Base-by-base conservation (phyloP, 1,140 invertebrate genomes). In the Agraylea sexmaculata region DNA sequence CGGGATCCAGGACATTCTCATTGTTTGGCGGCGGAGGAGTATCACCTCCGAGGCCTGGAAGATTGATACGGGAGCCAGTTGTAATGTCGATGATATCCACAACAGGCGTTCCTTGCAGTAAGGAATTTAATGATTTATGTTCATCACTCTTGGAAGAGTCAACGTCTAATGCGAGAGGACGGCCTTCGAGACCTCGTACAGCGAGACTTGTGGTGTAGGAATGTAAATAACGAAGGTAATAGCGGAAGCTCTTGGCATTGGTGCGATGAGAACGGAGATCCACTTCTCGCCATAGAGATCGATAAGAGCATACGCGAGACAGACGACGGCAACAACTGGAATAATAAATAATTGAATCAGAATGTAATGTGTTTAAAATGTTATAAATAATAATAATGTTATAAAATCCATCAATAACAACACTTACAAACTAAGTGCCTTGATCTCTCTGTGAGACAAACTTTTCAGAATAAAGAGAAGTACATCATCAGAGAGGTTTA, bases 401-500 rank as follows among this genome's bases (percentile, higher is more conserved):
- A 25, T 12, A 25, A 11, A 31, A 29, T 11, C 2, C 10, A n/a
- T 29, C n/a, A 32, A 17, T 16, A 38, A 38, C 4, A 31, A 21
- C 47, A 59, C 64, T 55, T 45, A 67, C 63, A 51, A 63, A 46
- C 58, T 60, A 4, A 68, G 40, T 0, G 60, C 63, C 37, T 64
- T 64, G n/a, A 66, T 33, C 22, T 65, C 61, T 8, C 44, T 44
- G 0, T 60, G 57, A 0, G 47, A 17, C 29, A 56, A 59, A 23
- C 54, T 45, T n/a, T 46, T 40, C 6, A 66, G 42, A 8, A 68
- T 61, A 32, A 51, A 54, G 0, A 68, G 58, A 18, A 68, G 38
- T 0, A 64, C 61, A 45, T 68, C 62, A 42, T 66, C 63, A 3
- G 61, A 63, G 2, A 68, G 38, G 15, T 68, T 58, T 30, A 67